Percentiles rank a stretch among this genome's conserved stretches.
These are phyloP conservation scores for Plectus sambesii DNA, from an alignment of 1,140 invertebrate genomes.

Conservation along the genomic window DNA sequence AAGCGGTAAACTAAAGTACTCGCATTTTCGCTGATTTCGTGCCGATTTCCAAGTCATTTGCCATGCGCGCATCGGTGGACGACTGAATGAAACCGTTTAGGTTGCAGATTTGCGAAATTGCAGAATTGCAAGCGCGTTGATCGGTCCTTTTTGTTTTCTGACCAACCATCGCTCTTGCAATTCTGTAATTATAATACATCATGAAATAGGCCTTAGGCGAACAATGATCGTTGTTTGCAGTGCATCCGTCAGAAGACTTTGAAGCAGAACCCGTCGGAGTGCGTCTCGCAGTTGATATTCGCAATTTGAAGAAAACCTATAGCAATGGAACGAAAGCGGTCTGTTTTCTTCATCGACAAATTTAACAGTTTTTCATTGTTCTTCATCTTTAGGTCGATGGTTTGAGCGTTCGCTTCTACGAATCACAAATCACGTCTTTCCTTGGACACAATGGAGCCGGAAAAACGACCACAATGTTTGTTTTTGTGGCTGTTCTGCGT, in stretches of 20 bases:
- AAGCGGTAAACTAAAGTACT: too few species aligned
- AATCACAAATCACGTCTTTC: slow-evolving; percentile 49
- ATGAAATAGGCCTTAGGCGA: neutral
- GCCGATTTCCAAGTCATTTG: too few species aligned
- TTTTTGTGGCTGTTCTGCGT: slow-evolving; percentile 23
- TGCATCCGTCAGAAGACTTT: slow-evolving; percentile 37
- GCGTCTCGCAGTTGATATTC: slow-evolving; percentile 56
- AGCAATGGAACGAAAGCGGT: slow-evolving; percentile 57
- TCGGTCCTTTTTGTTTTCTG: too few species aligned
- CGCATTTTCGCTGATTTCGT: too few species aligned
- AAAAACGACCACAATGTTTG: slow-evolving; percentile 40
- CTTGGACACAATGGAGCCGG: slow-evolving; percentile 48
- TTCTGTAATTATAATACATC: too few species aligned
- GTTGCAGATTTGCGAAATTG: too few species aligned
- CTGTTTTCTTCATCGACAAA: slow-evolving; percentile 57
- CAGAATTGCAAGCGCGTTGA: too few species aligned
- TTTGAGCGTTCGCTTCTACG: slow-evolving; percentile 47
- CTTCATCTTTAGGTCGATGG: slow-evolving; percentile 36
- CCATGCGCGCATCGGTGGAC: too few species aligned
- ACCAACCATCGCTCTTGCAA: too few species aligned
- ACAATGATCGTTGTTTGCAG: neutral
- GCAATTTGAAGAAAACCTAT: slow-evolving; percentile 55
- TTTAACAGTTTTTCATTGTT: slow-evolving; percentile 5
- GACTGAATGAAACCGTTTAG: too few species aligned
- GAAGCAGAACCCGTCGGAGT: slow-evolving; percentile 54